Evolutionary conservation across 1,140 invertebrate species (phyloP).

Genomic region (Periplaneta americana): DNA sequence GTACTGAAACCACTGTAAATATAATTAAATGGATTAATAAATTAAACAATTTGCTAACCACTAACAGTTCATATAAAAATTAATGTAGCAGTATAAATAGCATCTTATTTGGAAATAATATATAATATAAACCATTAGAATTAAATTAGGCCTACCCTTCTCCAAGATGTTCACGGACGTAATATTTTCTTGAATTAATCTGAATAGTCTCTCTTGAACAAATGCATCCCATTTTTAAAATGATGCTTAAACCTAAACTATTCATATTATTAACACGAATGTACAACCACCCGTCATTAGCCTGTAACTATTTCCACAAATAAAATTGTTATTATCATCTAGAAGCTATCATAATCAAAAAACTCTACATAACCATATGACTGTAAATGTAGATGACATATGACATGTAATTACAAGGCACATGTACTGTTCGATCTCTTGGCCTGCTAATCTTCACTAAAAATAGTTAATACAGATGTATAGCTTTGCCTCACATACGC

Average conservation of each 20-base stretch:
- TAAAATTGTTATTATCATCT: not conserved
- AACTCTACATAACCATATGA: not conserved
- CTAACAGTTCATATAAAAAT: no score
- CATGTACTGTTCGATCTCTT: not conserved
- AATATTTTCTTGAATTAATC: constrained; percentile 65
- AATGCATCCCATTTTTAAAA: constrained; percentile 72
- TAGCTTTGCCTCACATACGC: not conserved
- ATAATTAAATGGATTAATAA: constrained; percentile 16
- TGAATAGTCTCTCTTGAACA: constrained; percentile 68
- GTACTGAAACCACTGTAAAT: constrained; percentile 73
- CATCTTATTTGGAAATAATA: no score
- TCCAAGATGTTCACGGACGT: constrained; percentile 62
- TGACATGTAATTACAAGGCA: not conserved
- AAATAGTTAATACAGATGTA: not conserved
- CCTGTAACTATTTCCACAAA: not conserved
- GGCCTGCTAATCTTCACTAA: not conserved
- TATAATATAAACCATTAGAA: no score
- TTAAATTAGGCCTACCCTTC: constrained; percentile 71
- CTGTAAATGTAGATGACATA: no score
- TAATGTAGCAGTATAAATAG: no score
- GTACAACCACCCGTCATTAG: not conserved
- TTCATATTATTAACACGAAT: constrained; percentile 49
- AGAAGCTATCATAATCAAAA: not conserved
- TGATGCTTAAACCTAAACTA: constrained; percentile 58
- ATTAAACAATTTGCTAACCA: no score